phyloP scores from a whole-genome alignment of 1,140 invertebrate species.

The Rhynchophorus ferrugineus region DNA sequence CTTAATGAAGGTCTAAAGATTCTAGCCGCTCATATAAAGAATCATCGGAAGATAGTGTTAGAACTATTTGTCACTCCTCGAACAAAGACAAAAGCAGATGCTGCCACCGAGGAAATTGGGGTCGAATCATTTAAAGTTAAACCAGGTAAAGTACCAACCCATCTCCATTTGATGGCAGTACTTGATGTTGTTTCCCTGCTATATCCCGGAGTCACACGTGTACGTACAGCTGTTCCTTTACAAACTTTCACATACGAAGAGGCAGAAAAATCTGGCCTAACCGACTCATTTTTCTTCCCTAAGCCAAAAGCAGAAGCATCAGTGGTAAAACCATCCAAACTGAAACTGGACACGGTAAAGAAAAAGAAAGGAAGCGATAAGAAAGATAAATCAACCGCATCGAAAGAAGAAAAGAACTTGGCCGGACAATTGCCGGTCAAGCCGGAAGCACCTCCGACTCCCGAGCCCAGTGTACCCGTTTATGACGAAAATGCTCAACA shows the following conservation, averaged over 20 bases:
- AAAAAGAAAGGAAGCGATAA: slow-evolving; percentile 18
- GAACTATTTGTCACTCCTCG: slow-evolving; percentile 27
- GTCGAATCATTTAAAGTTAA: neutral
- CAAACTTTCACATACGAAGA: slow-evolving; percentile 31
- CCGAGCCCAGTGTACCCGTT: slow-evolving; percentile 29
- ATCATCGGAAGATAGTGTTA: slow-evolving; percentile 23
- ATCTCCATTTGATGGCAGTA: slow-evolving; percentile 32
- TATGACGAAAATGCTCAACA: slow-evolving; percentile 29
- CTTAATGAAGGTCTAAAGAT: slow-evolving; percentile 14
- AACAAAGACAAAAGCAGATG: slow-evolving; percentile 1
- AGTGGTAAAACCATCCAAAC: slow-evolving; percentile 1
- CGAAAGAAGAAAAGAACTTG: slow-evolving; percentile 19
- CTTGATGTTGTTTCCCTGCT: slow-evolving; percentile 27
- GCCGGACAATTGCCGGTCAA: slow-evolving; percentile 9
- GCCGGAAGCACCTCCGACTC: slow-evolving; percentile 14
- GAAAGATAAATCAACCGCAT: slow-evolving; percentile 18
- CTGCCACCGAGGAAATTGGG: slow-evolving; percentile 9
- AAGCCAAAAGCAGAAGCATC: slow-evolving; percentile 7
- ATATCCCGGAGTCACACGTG: slow-evolving; percentile 31
- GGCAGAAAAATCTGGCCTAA: slow-evolving; percentile 24
- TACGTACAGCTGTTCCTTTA: slow-evolving; percentile 26
- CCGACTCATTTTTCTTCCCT: slow-evolving; percentile 32
- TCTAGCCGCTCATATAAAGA: slow-evolving; percentile 23
- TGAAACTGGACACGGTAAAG: slow-evolving; percentile 17
- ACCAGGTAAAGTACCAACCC: slow-evolving; percentile 6